Conservation (phyloP, 2,797 vertebrate species). For the Acipenser transmontanus region DNA sequence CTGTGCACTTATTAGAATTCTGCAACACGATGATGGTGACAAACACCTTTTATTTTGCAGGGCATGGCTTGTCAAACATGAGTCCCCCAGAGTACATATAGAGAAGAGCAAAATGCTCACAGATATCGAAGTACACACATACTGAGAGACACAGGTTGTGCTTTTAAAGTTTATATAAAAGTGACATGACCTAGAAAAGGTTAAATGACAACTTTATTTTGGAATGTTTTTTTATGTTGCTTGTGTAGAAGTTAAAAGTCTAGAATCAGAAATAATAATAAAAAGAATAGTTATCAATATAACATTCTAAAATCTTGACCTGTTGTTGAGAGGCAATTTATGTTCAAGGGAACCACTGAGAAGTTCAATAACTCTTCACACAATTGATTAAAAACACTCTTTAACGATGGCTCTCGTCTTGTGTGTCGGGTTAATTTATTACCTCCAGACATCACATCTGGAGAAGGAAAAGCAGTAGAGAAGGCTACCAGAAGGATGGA, state of each 20-base stretch:
- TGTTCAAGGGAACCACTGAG: slow-evolving; percentile 5
- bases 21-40: neutral
- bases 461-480: neutral
- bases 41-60: slow-evolving; percentile 3
- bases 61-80: neutral
- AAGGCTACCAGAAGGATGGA: neutral
- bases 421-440: slow-evolving; percentile 13
- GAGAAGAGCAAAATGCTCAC: no score
- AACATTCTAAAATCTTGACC: neutral
- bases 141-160: no score
- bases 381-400: slow-evolving; percentile 24
- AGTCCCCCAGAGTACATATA: no score
- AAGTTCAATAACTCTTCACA: slow-evolving; percentile 16
- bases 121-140: no score
- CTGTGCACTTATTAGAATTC: neutral
- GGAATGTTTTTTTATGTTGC: no score
- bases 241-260: no score
- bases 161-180: no score
- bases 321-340: slow-evolving; percentile 16
- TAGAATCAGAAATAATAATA: no score
- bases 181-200: no score
- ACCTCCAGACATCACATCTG: slow-evolving; percentile 3
- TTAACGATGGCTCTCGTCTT: slow-evolving; percentile 7
- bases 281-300: no score
- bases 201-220: no score